These are phyloP conservation scores for Gerris buenoi DNA, from an alignment of 1,140 invertebrate species.

Conservation along the genomic window DNA sequence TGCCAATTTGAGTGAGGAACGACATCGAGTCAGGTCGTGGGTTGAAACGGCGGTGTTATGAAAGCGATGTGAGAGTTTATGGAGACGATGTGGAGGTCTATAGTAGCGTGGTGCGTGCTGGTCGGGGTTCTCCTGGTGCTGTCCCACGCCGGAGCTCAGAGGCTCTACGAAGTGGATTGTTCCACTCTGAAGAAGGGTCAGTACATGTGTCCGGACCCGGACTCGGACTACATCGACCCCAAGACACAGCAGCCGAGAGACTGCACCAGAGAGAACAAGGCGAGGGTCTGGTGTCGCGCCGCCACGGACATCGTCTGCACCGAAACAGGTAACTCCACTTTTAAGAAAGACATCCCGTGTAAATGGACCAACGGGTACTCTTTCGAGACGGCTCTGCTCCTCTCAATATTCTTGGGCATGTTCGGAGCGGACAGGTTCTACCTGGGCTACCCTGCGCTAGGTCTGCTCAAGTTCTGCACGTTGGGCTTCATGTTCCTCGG, in stretches of 20 bases:
- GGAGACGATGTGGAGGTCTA: too few species aligned
- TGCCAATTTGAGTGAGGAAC: too few species aligned
- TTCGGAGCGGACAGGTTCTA: slow-evolving; percentile 96
- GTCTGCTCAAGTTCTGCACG: slow-evolving; percentile 85
- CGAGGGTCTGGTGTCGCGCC: slow-evolving; percentile 66
- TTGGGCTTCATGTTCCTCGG: slow-evolving; percentile 93
- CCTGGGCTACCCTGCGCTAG: slow-evolving; percentile 87
- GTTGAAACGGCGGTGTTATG: too few species aligned
- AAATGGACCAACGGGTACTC: slow-evolving; percentile 93
- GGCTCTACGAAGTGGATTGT: slow-evolving; percentile 37
- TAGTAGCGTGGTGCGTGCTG: too few species aligned
- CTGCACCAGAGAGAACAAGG: slow-evolving; percentile 63
- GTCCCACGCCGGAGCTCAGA: too few species aligned
- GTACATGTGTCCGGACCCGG: slow-evolving; percentile 69
- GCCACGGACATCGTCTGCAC: slow-evolving; percentile 67
- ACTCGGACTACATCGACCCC: slow-evolving; percentile 62
- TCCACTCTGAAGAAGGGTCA: slow-evolving; percentile 62
- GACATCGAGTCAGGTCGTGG: too few species aligned
- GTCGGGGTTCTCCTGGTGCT: too few species aligned
- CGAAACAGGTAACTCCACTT: slow-evolving; percentile 61
- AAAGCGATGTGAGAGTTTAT: too few species aligned
- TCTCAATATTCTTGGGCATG: slow-evolving; percentile 92
- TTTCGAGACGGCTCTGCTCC: slow-evolving; percentile 75
- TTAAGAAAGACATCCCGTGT: slow-evolving; percentile 68
- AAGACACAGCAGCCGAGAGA: slow-evolving; percentile 74